Conservation (phyloP, 2,797 vertebrate genomes). For the Phoxinus dragarum region DNA sequence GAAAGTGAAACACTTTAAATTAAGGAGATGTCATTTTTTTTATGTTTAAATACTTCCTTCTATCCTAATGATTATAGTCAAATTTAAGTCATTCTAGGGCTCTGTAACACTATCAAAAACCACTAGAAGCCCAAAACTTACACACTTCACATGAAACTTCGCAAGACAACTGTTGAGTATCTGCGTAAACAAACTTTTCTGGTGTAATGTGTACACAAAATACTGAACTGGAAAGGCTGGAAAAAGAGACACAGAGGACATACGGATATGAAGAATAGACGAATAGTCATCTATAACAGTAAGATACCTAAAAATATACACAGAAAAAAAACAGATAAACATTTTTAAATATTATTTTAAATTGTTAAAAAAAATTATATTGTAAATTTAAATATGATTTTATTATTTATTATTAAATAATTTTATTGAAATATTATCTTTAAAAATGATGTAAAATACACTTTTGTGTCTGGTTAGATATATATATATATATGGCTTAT, state of each 20-base stretch:
- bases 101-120: neutral
- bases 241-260: slow-evolving; percentile 7
- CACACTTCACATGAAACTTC: neutral
- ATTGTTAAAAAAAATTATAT: too few relatives aligned
- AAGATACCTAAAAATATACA: neutral
- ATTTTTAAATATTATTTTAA: neutral
- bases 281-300: neutral
- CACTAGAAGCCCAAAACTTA: neutral
- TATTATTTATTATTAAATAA: neutral
- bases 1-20: neutral
- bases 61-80: neutral
- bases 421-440: neutral
- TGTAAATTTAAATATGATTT: neutral
- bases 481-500: neutral
- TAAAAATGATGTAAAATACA: neutral
- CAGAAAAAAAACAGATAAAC: neutral
- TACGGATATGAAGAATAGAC: neutral
- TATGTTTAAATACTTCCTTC: neutral
- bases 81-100: neutral
- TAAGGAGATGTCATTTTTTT: neutral
- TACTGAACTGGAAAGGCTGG: slow-evolving; percentile 10
- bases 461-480: neutral
- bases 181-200: neutral
- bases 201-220: neutral
- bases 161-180: neutral